Conservation (phyloP, 2,888 invertebrate genomes). For the Cataglyphis livida region DNA sequence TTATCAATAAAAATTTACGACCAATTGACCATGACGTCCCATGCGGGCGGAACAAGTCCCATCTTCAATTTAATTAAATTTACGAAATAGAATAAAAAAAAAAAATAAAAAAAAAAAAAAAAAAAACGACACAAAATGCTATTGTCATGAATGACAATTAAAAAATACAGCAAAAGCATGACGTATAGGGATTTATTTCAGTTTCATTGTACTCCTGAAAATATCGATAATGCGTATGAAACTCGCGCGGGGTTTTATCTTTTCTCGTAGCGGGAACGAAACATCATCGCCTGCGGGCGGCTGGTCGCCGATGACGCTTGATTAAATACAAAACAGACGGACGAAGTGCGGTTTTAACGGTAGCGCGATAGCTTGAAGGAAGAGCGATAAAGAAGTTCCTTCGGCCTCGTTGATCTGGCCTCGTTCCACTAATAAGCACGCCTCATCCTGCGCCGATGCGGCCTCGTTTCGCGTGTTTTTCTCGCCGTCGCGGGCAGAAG, state of each 20-base stretch:
- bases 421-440: constrained; percentile 64
- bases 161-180: not conserved
- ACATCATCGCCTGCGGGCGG: not conserved
- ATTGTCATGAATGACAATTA: not conserved
- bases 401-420: constrained; percentile 66
- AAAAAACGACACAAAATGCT: not conserved
- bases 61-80: constrained; percentile 21
- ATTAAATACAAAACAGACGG: constrained; percentile 41
- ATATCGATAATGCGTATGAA: not conserved
- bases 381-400: constrained; percentile 68
- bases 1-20: constrained; percentile 8
- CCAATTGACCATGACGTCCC: not conserved
- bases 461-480: constrained; percentile 68
- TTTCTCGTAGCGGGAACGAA: not conserved
- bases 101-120: too few relatives aligned
- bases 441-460: constrained; percentile 57
- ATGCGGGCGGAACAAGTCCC: constrained; percentile 24
- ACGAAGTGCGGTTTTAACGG: constrained; percentile 12
- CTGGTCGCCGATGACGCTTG: not conserved
- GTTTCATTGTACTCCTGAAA: not conserved
- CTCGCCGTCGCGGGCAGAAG: constrained; percentile 47
- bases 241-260: not conserved
- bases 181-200: not conserved
- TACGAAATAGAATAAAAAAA: not conserved
- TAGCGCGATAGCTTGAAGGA: constrained; percentile 58